phyloP scores from a whole-genome alignment of 2,888 invertebrate species.

The Thymelicus acteon region DNA sequence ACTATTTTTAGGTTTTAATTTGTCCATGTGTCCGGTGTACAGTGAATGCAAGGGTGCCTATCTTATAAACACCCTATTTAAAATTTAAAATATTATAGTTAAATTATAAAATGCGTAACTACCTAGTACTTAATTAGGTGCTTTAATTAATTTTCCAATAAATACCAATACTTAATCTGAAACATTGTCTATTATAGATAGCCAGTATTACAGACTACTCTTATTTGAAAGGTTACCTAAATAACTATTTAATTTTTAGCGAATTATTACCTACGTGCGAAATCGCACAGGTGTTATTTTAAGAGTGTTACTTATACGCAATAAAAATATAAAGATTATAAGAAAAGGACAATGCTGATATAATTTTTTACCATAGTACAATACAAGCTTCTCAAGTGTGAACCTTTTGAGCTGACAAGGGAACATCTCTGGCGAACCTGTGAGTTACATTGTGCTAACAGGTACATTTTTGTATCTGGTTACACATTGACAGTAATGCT shows the following conservation, averaged over 20 bases:
- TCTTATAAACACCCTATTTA: no score
- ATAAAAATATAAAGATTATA: slow-evolving; percentile 15
- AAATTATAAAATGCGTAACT: no score
- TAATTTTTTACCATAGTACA: slow-evolving; percentile 26
- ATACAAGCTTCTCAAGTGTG: neutral
- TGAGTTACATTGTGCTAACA: slow-evolving; percentile 63
- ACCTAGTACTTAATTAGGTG: no score
- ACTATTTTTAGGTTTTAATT: no score
- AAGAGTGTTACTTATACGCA: slow-evolving; percentile 14
- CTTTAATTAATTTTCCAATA: no score
- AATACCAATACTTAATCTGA: no score
- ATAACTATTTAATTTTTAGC: neutral
- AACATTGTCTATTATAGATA: no score
- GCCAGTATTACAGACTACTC: no score
- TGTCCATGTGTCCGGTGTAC: no score
- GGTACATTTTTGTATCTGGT: slow-evolving; percentile 75
- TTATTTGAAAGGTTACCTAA: no score
- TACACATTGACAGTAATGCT: slow-evolving; percentile 67
- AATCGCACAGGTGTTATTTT: slow-evolving; percentile 21
- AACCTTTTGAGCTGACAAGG: slow-evolving; percentile 51
- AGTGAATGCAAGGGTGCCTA: no score
- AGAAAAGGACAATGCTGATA: slow-evolving; percentile 14
- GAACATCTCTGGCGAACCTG: slow-evolving; percentile 64
- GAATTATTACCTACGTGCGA: neutral
- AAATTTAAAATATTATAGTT: no score